phyloP scores from a whole-genome alignment of 1,140 invertebrate species.

The Drosophila chauvacae region DNA sequence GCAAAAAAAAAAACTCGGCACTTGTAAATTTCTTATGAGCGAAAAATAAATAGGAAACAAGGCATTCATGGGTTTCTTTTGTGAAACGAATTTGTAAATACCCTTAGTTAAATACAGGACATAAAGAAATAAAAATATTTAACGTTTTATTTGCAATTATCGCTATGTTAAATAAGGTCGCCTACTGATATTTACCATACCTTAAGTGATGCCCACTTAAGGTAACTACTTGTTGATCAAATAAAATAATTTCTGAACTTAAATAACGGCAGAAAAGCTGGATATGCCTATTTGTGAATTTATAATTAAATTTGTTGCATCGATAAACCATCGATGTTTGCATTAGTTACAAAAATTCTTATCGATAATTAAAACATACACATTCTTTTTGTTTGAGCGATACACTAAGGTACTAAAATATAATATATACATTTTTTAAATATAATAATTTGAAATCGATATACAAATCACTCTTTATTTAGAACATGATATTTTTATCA shows the following conservation, averaged over 20 bases:
- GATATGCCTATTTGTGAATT: not conserved
- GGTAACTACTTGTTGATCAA: too few species aligned
- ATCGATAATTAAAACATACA: not conserved
- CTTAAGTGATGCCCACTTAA: not conserved
- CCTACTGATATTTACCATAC: not conserved
- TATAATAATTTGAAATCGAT: too few species aligned
- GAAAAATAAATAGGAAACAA: slow-evolving; percentile 14
- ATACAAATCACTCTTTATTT: not conserved
- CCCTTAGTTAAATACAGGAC: not conserved
- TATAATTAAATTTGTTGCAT: not conserved
- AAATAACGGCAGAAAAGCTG: rapidly evolving
- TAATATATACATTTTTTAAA: too few species aligned
- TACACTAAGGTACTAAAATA: not conserved
- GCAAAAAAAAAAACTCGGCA: slow-evolving; percentile 19
- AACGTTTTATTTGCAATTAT: too few species aligned
- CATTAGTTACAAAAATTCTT: not conserved
- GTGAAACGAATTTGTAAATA: not conserved
- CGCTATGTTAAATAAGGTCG: not conserved
- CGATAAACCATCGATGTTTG: not conserved
- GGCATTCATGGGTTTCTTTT: not conserved
- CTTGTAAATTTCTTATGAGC: slow-evolving; percentile 77
- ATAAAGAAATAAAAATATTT: too few species aligned
- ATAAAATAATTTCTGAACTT: too few species aligned
- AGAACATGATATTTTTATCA: not conserved
- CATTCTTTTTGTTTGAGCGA: not conserved